Evolutionary conservation across 2,113 vertebrate genomes (phyloP), one percentile per base, ranked within the genome.

Genomic region (Marmota monax): DNA sequence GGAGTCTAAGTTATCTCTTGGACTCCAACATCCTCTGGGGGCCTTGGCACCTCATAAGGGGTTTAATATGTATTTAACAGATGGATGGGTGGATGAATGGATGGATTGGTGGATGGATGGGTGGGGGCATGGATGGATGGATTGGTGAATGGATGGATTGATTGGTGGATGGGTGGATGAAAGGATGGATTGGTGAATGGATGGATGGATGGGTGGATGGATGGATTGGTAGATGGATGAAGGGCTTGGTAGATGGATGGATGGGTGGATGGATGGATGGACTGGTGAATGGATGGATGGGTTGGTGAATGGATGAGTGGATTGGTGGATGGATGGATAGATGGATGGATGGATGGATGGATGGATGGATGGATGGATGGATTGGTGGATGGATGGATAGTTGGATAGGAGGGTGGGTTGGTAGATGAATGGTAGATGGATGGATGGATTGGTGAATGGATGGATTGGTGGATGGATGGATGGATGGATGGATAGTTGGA

Each of bases 131-230:
- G 56, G 5, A 7, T 58, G 56, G 56, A 20, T 5, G 4, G 53
- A 18, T 56, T 14, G 53, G 4, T 56, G 14, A 17, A 5, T 56
- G 53, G 53, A 16, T 56, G 3, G 53, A 18, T 56, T 16, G 17
- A 18, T 56, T 16, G 17, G 5, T 56, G 53, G 53, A 17, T 56
- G 53, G 17, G 17, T 56, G 53, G 53, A 56, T 56, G 53, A 39
- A 39, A 39, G 37, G 53, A 56, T 53, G 53, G 2, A 39, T 39
- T 39, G 37, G 37, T 39, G 37, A 39, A 39, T 5, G 3, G 16
- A 4, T 4, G 14, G 16, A 4, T 16, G 14, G 16, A 39, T 5
- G 3, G 16, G 1, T 4, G 14, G 16, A 4, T 16, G 14, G 16
- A 4, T 18, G 53, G 53, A 1, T 18, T 1, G 53, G 1, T 56